A percentile compares a stretch with the other conserved stretches of the same genome.
Conservation (phyloP, 2,113 vertebrate species). For the Aspidoscelis tigris region DNA sequence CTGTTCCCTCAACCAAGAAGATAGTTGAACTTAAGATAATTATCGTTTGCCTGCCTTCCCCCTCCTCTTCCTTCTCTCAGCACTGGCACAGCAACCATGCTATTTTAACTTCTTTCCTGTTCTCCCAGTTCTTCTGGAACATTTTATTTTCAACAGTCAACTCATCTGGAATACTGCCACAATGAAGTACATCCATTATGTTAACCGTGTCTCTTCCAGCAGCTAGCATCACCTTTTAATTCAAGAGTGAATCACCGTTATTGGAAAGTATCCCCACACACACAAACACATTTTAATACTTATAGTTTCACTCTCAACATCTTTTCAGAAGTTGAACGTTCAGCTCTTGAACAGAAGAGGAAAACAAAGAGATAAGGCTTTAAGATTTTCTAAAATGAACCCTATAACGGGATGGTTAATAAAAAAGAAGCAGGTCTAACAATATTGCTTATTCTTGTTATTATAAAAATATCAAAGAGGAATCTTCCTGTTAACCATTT, state of each 20-base stretch:
- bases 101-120: conserved; percentile 87
- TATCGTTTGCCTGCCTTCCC: conserved; percentile 66
- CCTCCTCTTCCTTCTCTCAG: conserved; percentile 72
- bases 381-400: conserved; percentile 18
- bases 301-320: conserved; percentile 7
- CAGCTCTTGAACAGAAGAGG: conserved; percentile 39
- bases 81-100: conserved; percentile 82
- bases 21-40: conserved; percentile 65
- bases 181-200: conserved; percentile 79
- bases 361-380: conserved; percentile 31
- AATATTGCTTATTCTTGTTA: conserved; percentile 7
- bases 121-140: conserved; percentile 88
- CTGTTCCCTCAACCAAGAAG: conserved; percentile 55
- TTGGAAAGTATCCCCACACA: background rate
- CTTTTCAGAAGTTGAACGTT: conserved; percentile 43
- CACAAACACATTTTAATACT: conserved; percentile 48
- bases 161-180: conserved; percentile 84
- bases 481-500: background rate
- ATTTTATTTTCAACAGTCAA: conserved; percentile 88
- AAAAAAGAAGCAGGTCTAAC: conserved; percentile 19
- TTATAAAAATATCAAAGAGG: conserved; percentile 21
- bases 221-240: conserved; percentile 68
- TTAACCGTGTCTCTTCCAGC: conserved; percentile 81
- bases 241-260: background rate
- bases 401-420: background rate